Percentiles rank a stretch among this genome's conserved stretches.
Evolutionary conservation across 2,113 vertebrate species (phyloP).

Genomic region (Sceloporus undulatus): DNA sequence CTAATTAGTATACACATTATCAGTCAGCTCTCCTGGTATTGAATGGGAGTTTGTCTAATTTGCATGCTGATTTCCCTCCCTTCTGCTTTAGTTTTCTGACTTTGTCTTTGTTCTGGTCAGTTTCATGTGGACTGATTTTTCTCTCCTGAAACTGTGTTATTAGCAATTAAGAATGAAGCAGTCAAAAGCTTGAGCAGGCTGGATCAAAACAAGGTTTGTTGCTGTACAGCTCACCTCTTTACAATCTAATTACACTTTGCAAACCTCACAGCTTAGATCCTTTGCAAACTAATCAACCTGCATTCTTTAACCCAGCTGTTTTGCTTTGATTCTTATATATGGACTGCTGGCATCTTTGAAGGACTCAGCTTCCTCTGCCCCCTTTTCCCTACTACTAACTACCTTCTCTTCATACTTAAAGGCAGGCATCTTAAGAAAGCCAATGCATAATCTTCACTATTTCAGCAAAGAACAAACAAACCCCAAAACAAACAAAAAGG

Average conservation of each 20-base stretch:
- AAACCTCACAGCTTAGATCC: constrained; percentile 10
- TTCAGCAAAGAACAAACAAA: too few species aligned
- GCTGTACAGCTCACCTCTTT: background rate
- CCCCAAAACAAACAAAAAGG: background rate
- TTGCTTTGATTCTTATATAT: constrained; percentile 6
- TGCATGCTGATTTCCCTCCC: background rate
- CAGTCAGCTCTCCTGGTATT: background rate
- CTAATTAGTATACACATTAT: background rate
- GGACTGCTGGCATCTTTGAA: background rate
- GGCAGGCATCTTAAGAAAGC: constrained; percentile 9
- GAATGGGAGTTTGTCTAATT: background rate
- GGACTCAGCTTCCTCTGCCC: background rate
- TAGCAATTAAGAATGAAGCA: constrained; percentile 5
- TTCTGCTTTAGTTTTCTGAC: background rate
- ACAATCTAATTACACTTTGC: constrained; percentile 16
- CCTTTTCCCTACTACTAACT: background rate
- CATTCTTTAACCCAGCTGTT: constrained; percentile 28
- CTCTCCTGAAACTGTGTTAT: background rate
- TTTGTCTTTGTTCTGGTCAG: background rate
- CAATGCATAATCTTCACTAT: constrained; percentile 26
- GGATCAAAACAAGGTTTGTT: constrained; percentile 12
- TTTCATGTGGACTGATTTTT: background rate
- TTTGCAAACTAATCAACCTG: background rate
- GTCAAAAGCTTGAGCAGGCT: background rate
- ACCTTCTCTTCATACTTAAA: constrained; percentile 15